Conservation (phyloP, 2,113 vertebrate genomes). For the Tachysurus fulvidraco region DNA sequence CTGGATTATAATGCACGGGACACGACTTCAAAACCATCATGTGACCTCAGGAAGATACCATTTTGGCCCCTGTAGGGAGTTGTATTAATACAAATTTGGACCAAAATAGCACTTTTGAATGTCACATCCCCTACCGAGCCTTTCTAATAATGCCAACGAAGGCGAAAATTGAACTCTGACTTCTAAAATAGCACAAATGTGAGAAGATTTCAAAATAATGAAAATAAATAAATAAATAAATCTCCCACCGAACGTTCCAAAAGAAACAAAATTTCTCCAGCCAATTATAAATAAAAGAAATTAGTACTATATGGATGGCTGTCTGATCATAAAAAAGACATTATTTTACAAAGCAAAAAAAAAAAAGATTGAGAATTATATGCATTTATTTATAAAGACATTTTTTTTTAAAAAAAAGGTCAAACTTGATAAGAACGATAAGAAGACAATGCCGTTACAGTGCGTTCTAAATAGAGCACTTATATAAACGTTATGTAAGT, state of each 20-base stretch:
- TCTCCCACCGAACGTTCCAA: no score
- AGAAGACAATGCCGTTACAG: conserved; percentile 33
- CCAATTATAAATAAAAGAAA: not conserved
- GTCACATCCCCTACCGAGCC: not conserved
- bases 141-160: not conserved
- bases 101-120: not conserved
- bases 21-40: not conserved
- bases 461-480: conserved; percentile 42
- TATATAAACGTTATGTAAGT: conserved; percentile 54
- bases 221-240: not conserved
- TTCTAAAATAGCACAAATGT: not conserved
- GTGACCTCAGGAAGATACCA: not conserved
- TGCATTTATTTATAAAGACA: not conserved
- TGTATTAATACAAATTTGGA: not conserved
- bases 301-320: not conserved
- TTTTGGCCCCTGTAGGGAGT: not conserved
- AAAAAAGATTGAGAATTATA: not conserved
- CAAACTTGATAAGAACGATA: not conserved
- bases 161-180: not conserved
- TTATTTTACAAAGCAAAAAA: not conserved
- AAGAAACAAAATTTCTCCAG: not conserved
- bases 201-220: not conserved
- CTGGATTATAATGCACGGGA: not conserved
- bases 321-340: not conserved
- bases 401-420: not conserved